Evolutionary conservation across 2,113 vertebrate species (phyloP).

Genomic region (Hirundichthys speculiger): DNA sequence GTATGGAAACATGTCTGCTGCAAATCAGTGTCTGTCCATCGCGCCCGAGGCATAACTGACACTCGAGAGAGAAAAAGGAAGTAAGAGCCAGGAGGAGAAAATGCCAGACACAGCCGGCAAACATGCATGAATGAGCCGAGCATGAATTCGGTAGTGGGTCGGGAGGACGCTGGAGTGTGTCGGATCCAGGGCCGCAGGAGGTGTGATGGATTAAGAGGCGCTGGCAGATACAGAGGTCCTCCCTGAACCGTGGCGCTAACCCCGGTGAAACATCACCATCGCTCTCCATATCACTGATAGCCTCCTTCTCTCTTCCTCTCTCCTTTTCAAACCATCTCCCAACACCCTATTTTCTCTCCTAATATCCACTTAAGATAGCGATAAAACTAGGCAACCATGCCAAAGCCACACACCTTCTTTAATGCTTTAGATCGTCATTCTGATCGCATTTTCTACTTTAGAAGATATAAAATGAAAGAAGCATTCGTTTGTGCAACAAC

Average conservation of each 20-base stretch:
- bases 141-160: conserved; percentile 11
- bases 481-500: conserved; percentile 7
- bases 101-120: conserved; percentile 34
- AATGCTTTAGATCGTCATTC: background rate
- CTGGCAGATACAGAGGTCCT: conserved; percentile 47
- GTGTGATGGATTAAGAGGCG: conserved; percentile 70
- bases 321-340: conserved; percentile 17
- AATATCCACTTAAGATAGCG: conserved; percentile 12
- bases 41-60: conserved; percentile 44
- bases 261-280: conserved; percentile 49
- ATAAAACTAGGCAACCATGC: conserved; percentile 28
- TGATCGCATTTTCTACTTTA: conserved; percentile 13
- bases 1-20: conserved; percentile 45
- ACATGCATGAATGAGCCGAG: conserved; percentile 58
- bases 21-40: conserved; percentile 43
- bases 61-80: conserved; percentile 38
- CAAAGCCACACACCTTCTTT: background rate
- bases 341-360: conserved; percentile 21
- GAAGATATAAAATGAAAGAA: conserved; percentile 12
- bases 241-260: conserved; percentile 52
- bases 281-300: conserved; percentile 40
- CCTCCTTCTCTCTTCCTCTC: background rate
- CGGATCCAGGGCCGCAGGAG: conserved; percentile 57
- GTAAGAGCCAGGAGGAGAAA: conserved; percentile 50
- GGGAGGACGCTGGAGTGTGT: conserved; percentile 54